Percentiles rank a stretch among this genome's conserved stretches.
phyloP scores from a whole-genome alignment of 2,797 vertebrate genomes.

The Odontamblyopus lacepedii region DNA sequence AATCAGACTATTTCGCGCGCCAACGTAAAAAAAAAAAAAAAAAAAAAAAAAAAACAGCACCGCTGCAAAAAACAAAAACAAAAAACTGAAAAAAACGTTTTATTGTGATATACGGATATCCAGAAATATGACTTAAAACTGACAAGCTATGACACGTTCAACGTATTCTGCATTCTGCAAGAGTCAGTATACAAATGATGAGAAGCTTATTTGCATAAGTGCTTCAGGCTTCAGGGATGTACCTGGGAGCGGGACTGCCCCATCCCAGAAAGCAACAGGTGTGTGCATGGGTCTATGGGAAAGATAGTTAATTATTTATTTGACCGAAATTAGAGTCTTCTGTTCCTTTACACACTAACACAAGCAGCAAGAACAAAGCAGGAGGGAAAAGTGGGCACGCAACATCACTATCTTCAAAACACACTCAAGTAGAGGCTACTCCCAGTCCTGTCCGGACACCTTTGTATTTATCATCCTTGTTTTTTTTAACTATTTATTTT shows the following conservation, averaged over 20 bases:
- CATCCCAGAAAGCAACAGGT: slow-evolving; percentile 49
- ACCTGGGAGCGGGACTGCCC: not conserved
- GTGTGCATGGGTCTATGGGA: slow-evolving; percentile 30
- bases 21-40: not conserved
- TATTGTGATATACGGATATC: not conserved
- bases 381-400: slow-evolving; percentile 10
- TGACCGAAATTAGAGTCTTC: slow-evolving; percentile 35
- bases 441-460: slow-evolving; percentile 10
- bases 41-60: not conserved
- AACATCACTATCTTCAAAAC: slow-evolving; percentile 16
- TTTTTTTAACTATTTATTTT: slow-evolving; percentile 29
- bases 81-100: not conserved
- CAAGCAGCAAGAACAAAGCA: slow-evolving; percentile 30
- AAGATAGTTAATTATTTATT: slow-evolving; percentile 57
- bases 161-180: not conserved
- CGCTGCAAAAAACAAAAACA: not conserved
- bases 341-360: slow-evolving; percentile 3
- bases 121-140: not conserved
- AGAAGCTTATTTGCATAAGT: slow-evolving; percentile 50
- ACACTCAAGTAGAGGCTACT: slow-evolving; percentile 32
- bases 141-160: not conserved
- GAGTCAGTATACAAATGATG: slow-evolving; percentile 8
- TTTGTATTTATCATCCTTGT: slow-evolving; percentile 40
- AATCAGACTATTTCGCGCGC: not conserved
- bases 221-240: not conserved